Base-by-base conservation (phyloP, 2,797 vertebrate species). In the Smutsia gigantea region DNA sequence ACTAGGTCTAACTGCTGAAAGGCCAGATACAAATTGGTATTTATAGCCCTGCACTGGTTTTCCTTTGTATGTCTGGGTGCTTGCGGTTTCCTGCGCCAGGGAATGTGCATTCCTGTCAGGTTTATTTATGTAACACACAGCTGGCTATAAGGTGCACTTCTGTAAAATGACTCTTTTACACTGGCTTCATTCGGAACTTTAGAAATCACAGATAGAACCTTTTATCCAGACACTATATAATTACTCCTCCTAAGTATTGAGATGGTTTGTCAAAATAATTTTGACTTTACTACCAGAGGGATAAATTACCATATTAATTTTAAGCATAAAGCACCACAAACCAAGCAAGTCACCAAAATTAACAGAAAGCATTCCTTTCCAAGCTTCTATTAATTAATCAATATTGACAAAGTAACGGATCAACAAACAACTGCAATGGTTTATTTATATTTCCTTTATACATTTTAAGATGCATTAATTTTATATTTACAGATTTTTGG, bases 191-290 rank as follows among this genome's bases (percentile, higher is more conserved):
- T 96, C 53, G 68, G 42, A 95, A 90, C 42, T 90, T 75, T 14
- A 64, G 34, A 82, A 69, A 75, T 84, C 29, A 93, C 17, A 87
- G 68, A 96, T 9, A 92, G 55, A 79, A 66, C 8, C n/a, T 64
- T 90, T 87, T 78, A 75, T 34, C 13, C 27, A 59, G 59, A 90
- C 6, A 95, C 42, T 72, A 96, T 49, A 66, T 61, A 90, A 86
- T 63, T 86, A 93, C 15, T 71, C 53, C 25, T 72, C 55, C 75
- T 81, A 88, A 69, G 53, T 77, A 92, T 25, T 71, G 2, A 93
- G 61, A 49, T 59, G 55, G 51, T 72, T 83, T 82, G 55, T 72
- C 72, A 94, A 94, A 97, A 90, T 75, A 90, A 64, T 78, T 66
- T 77, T 87, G 46, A 94, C 57, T 55, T 92, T 51, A 46, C 25